phyloP scores from a whole-genome alignment of 1,140 invertebrate species.

The Chrysomallon squamiferum region DNA sequence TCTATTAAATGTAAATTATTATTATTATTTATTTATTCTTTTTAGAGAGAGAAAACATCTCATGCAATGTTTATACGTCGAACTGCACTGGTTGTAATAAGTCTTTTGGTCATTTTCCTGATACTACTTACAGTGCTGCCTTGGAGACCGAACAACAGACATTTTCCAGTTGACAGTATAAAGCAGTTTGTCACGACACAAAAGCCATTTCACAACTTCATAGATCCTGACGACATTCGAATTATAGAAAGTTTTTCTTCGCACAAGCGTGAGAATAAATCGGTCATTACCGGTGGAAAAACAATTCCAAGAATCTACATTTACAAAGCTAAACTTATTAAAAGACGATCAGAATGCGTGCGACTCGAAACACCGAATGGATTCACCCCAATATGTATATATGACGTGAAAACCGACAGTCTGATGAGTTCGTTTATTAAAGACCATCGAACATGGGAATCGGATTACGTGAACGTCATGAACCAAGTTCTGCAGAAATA shows the following conservation, averaged over 20 bases:
- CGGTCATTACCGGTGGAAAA: background rate
- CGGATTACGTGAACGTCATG: conserved; percentile 28
- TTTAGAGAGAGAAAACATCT: too few relatives aligned
- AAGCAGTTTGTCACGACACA: background rate
- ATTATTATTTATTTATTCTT: too few relatives aligned
- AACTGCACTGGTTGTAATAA: too few relatives aligned
- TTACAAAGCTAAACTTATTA: background rate
- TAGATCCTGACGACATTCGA: background rate
- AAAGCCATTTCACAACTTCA: background rate
- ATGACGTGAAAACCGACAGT: conserved; percentile 23
- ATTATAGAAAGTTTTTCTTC: conserved; percentile 1
- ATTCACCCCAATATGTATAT: conserved; percentile 34
- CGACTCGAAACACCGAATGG: conserved; percentile 18
- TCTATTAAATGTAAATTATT: too few relatives aligned
- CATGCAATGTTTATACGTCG: too few relatives aligned
- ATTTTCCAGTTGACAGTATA: too few relatives aligned
- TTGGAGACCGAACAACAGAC: too few relatives aligned
- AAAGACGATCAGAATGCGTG: conserved; percentile 15
- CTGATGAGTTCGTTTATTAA: conserved; percentile 33
- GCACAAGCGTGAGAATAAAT: background rate
- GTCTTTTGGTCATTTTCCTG: too few relatives aligned
- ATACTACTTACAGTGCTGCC: too few relatives aligned
- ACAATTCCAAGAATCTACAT: background rate
- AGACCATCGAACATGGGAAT: conserved; percentile 32
- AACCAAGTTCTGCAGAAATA: background rate